Evolutionary conservation across 2,888 invertebrate species (phyloP).

Genomic region (Dromius quadrimaculatus): DNA sequence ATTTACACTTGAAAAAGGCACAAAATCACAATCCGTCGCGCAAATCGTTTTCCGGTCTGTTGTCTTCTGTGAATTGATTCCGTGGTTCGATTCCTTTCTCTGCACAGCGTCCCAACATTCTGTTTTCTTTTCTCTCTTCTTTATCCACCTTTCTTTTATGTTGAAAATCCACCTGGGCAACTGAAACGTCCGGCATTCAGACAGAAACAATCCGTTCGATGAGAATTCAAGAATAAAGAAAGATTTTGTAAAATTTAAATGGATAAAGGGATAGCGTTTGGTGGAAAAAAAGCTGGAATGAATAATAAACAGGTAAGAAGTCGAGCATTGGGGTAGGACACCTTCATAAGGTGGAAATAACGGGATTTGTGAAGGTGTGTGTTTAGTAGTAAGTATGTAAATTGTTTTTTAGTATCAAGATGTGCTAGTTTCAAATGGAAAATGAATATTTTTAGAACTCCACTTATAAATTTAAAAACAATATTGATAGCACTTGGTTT

Average conservation of each 20-base stretch:
- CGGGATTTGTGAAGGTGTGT: too few relatives aligned
- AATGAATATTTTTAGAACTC: too few relatives aligned
- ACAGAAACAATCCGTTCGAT: conserved; percentile 35
- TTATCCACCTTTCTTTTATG: not conserved
- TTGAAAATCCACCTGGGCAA: not conserved
- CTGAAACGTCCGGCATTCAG: not conserved
- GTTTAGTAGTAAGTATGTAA: too few relatives aligned
- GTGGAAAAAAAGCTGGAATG: not conserved
- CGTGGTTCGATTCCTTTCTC: conserved; percentile 2
- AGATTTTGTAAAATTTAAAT: conserved; percentile 1
- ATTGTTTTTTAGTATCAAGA: too few relatives aligned
- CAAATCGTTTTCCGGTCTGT: conserved; percentile 23
- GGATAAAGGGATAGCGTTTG: not conserved
- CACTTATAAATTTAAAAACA: too few relatives aligned
- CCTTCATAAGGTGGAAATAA: not conserved
- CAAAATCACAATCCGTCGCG: not conserved
- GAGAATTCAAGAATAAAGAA: conserved; percentile 6
- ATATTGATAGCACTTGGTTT: too few relatives aligned
- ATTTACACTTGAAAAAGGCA: not conserved
- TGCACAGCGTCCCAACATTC: not conserved
- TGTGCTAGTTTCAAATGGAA: not conserved
- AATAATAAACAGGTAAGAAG: not conserved
- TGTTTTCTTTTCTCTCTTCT: not conserved
- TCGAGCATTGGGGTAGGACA: not conserved
- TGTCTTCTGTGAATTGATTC: conserved; percentile 17